A percentile compares a stretch with the other conserved stretches of the same genome.
Evolutionary conservation across 2,797 vertebrate genomes (phyloP).

Genomic region (Uromys caudimaculatus): DNA sequence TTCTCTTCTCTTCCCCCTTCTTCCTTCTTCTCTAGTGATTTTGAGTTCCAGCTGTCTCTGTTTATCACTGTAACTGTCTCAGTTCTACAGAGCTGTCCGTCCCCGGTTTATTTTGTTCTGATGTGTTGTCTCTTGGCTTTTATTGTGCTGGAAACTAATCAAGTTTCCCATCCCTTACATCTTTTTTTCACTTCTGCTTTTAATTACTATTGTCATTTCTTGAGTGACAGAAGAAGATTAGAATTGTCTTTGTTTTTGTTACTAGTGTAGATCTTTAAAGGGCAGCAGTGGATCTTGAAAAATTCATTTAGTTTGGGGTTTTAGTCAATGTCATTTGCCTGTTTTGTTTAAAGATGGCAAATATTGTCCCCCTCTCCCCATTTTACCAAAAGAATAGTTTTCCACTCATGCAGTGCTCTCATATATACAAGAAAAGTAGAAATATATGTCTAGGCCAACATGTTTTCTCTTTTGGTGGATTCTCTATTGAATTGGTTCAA

Average conservation of each 20-base stretch:
- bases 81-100: not conserved
- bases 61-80: conserved; percentile 34
- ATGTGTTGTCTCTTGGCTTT: not conserved
- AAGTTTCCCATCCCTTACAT: not conserved
- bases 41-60: conserved; percentile 48
- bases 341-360: not conserved
- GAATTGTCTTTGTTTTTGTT: conserved; percentile 44
- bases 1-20: not conserved
- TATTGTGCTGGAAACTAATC: not conserved
- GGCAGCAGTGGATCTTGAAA: conserved; percentile 20
- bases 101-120: conserved; percentile 1
- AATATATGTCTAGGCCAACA: not conserved
- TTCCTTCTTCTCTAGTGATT: conserved; percentile 12
- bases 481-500: not conserved
- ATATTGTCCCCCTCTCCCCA: accelerated
- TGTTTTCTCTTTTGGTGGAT: not conserved
- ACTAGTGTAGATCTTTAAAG: not conserved
- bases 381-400: not conserved
- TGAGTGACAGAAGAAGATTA: conserved; percentile 42
- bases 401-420: conserved; percentile 11
- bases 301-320: conserved; percentile 40
- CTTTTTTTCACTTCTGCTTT: conserved; percentile 34
- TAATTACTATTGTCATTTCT: conserved; percentile 64
- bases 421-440: not conserved
- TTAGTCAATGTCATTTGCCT: conserved; percentile 42